A percentile compares a stretch with the other conserved stretches of the same genome.
phyloP scores from a whole-genome alignment of 2,888 invertebrate genomes.

The Trichopoda pennipes region DNA sequence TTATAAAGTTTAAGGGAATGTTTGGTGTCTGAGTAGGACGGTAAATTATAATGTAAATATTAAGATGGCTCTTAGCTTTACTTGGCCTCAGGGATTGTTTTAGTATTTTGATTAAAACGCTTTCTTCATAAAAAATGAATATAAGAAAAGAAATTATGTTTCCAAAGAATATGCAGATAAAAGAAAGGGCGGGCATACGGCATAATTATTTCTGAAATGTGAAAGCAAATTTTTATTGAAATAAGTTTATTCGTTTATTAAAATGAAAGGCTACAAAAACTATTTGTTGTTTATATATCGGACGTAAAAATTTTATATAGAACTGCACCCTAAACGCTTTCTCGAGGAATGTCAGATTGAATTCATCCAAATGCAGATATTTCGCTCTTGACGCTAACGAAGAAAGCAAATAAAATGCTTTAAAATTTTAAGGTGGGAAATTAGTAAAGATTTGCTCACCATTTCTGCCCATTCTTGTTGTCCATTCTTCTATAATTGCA shows the following conservation, averaged over 20 bases:
- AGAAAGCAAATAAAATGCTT: no score
- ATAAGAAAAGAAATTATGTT: background rate
- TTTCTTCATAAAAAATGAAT: background rate
- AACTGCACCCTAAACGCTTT: no score
- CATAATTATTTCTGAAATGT: background rate
- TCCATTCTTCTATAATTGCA: no score
- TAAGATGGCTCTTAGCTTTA: conserved; percentile 41
- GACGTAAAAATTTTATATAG: no score
- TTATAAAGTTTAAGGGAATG: conserved; percentile 25
- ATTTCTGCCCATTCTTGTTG: no score
- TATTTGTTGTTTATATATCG: no score
- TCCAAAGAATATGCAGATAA: background rate
- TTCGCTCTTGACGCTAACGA: no score
- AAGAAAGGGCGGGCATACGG: background rate
- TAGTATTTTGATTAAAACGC: background rate
- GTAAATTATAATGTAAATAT: conserved; percentile 6
- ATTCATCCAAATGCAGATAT: no score
- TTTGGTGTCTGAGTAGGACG: background rate
- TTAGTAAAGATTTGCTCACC: no score
- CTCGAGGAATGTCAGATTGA: no score
- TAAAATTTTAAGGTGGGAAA: no score
- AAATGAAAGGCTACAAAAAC: background rate
- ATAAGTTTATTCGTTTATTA: background rate
- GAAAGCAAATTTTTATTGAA: background rate
- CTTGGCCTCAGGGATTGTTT: conserved; percentile 48